Base-by-base conservation (phyloP, 2,888 invertebrate genomes). In the Clitarchus hookeri region DNA sequence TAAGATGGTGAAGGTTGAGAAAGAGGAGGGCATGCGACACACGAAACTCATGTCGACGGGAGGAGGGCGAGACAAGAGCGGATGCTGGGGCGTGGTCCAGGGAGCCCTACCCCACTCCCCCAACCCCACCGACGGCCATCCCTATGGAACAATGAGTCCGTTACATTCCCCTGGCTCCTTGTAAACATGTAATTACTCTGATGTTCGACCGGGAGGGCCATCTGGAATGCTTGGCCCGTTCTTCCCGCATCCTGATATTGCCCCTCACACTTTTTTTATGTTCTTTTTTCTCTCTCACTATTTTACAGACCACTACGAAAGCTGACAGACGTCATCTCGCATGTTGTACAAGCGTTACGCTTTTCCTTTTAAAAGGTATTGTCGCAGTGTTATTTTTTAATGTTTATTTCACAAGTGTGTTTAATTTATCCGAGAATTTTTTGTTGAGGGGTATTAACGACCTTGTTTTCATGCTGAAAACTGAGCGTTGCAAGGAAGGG, bases 181-280 rank as follows among this genome's bases (percentile, higher is more conserved):
- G 65, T 65, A 65, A 65, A 65, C 65, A 65, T 65, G 65, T n/a
- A 65, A 65, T 65, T 65, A 65, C 23, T n/a, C 65, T 19, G 65
- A 11, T 65, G 65, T 65, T 65, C 65, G 65, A 23, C 65, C 65
- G 65, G 65, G 65, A 65, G 23, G 65, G n/a, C n/a, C 65, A n/a
- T 65, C 23, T 65, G 65, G 65, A 65, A 65, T 65, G 65, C n/a
- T 23, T 8, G 65, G 8, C n/a, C 65, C 65, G 8, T n/a, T 0
- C 65, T 19, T 65, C 23, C 65, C 65, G 19, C 65, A 8, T 65
- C 19, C 12, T 16, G 19, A 65, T 19, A 65, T n/a, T n/a, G 65
- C 3, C 65, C 48, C 48, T 48, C 16, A 2, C 48, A 48, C 48
- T 1, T 8, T 13, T 16, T 48, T 48, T 13, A 2, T 9, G 48